phyloP scores from a whole-genome alignment of 2,113 vertebrate species.

The Phalacrocorax brasilianus region DNA sequence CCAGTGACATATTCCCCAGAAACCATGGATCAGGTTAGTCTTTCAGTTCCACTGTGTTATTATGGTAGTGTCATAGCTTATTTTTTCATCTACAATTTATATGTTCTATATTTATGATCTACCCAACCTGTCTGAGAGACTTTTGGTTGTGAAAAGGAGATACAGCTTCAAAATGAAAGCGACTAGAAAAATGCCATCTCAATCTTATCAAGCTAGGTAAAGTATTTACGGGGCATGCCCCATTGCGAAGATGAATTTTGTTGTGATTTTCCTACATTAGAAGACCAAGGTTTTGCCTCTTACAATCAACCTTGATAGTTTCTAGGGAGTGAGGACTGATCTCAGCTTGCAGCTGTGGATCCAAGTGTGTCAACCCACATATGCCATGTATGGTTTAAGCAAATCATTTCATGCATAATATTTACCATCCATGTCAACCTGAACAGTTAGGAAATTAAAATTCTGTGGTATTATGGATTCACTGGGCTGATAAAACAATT shows the following conservation, averaged over 20 bases:
- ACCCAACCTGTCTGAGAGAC: background rate
- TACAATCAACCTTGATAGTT: background rate
- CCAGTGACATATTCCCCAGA: background rate
- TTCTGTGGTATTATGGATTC: background rate
- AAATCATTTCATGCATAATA: background rate
- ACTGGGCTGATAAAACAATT: background rate
- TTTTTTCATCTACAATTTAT: background rate
- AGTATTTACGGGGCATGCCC: background rate
- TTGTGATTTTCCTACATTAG: background rate
- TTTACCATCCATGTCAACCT: background rate
- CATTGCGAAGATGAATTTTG: background rate
- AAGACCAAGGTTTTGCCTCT: background rate
- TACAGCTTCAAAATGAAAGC: background rate
- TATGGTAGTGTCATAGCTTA: background rate
- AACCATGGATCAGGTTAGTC: background rate
- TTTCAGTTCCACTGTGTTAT: background rate
- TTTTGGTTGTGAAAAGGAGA: background rate
- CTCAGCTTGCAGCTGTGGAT: background rate
- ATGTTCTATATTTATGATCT: background rate
- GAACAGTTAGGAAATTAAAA: background rate
- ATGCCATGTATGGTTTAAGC: background rate
- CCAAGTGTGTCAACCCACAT: background rate
- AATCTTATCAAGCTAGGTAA: background rate
- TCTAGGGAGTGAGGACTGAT: background rate
- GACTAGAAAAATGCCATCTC: background rate